A percentile compares a stretch with the other conserved stretches of the same genome.
Conservation (phyloP, 1,140 invertebrate species). For the Mycetomoellerius zeteki region DNA sequence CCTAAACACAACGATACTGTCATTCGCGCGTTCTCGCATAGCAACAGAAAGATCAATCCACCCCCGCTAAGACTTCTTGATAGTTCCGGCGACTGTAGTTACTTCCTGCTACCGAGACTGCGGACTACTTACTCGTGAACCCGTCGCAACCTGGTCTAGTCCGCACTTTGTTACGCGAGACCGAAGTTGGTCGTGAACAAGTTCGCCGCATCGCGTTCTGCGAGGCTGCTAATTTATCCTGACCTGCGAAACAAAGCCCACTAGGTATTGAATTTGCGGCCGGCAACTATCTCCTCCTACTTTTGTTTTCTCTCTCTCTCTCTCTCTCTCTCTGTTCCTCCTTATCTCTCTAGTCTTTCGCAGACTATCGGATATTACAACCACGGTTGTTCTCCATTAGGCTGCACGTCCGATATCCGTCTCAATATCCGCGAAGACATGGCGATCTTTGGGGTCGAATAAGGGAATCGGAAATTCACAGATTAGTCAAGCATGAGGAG, state of each 20-base stretch:
- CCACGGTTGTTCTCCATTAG: conserved; percentile 36
- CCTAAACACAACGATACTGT: conserved; percentile 42
- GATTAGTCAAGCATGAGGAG: conserved; percentile 25
- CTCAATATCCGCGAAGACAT: conserved; percentile 52
- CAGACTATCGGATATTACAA: conserved; percentile 50
- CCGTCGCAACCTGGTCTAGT: conserved; percentile 35
- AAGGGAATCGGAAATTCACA: conserved; percentile 61
- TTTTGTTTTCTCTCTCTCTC: not conserved
- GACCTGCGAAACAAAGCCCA: conserved; percentile 50
- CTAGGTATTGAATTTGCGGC: conserved; percentile 39
- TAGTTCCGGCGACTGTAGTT: conserved; percentile 48
- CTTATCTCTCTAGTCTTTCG: conserved; percentile 31
- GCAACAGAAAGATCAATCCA: conserved; percentile 32
- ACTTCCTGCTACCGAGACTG: conserved; percentile 24
- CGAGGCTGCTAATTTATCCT: conserved; percentile 56
- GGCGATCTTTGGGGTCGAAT: conserved; percentile 38
- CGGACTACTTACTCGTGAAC: conserved; percentile 45
- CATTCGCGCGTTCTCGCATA: conserved; percentile 15
- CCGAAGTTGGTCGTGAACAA: conserved; percentile 48
- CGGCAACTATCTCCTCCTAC: not conserved
- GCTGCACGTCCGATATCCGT: conserved; percentile 57
- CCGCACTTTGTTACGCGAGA: conserved; percentile 55
- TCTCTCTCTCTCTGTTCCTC: conserved; percentile 15
- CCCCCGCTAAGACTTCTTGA: conserved; percentile 25
- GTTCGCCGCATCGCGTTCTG: conserved; percentile 39